These are phyloP conservation scores for Molanna angustata DNA, from an alignment of 2,888 invertebrate species.

Conservation along the genomic window DNA sequence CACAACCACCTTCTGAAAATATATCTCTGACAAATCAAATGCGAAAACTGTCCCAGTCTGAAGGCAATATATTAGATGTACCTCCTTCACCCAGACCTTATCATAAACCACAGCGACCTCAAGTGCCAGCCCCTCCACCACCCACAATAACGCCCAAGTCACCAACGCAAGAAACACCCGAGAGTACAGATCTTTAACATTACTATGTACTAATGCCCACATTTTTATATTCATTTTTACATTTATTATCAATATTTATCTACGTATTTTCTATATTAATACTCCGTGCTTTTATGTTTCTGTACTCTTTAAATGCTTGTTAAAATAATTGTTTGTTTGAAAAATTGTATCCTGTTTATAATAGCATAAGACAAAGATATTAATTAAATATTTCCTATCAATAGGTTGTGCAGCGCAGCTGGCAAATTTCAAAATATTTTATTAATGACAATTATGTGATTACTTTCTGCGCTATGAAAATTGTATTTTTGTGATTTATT, in stretches of 20 bases:
- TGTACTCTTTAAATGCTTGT: no score
- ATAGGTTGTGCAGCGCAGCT: background rate
- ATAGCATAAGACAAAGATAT: no score
- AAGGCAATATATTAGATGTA: slow-evolving; percentile 59
- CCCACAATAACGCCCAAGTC: slow-evolving; percentile 39
- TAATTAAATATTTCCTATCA: background rate
- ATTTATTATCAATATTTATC: no score
- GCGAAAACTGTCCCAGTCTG: slow-evolving; percentile 56
- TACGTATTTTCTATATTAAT: no score
- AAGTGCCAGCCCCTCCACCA: slow-evolving; percentile 41
- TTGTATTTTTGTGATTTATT: background rate
- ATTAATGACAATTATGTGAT: background rate
- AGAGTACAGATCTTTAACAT: slow-evolving; percentile 45
- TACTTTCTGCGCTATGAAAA: background rate
- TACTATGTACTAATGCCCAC: no score
- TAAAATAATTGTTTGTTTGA: no score
- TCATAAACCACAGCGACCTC: slow-evolving; percentile 42
- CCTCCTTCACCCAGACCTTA: slow-evolving; percentile 42
- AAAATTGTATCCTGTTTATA: no score
- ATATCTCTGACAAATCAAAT: slow-evolving; percentile 43
- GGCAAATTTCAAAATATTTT: no score
- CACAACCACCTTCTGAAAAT: slow-evolving; percentile 44
- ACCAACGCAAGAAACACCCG: slow-evolving; percentile 37
- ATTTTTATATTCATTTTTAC: no score
- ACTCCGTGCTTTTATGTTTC: no score